Evolutionary conservation across 2,113 vertebrate species (phyloP).

Genomic region (Entelurus aequoreus): DNA sequence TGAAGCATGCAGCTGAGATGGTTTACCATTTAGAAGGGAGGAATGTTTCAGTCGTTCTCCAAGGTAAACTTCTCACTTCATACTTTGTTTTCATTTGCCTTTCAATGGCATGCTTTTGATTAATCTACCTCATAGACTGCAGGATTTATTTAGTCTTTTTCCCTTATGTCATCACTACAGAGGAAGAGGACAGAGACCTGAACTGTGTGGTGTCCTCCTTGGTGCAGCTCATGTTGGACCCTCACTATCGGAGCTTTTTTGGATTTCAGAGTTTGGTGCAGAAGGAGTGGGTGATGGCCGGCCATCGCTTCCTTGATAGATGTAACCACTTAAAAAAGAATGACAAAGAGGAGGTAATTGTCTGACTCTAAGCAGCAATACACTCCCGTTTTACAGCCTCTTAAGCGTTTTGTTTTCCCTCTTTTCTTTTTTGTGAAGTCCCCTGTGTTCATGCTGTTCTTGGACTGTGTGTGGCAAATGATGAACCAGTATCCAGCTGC

Average conservation of each 20-base stretch:
- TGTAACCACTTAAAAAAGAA: conserved; percentile 95
- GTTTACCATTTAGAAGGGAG: conserved; percentile 85
- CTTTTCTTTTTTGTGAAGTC: conserved; percentile 66
- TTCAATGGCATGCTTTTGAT: not conserved
- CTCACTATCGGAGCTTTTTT: conserved; percentile 84
- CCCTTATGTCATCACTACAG: conserved; percentile 55
- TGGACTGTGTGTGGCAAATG: conserved; percentile 96
- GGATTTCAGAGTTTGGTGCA: conserved; percentile 96
- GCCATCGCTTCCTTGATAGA: conserved; percentile 90
- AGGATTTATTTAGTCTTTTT: not conserved
- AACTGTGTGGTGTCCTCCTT: conserved; percentile 87
- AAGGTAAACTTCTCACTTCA: conserved; percentile 72
- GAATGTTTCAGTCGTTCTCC: conserved; percentile 83
- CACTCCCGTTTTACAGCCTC: not conserved
- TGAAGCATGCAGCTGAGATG: conserved; percentile 87
- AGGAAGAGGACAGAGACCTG: conserved; percentile 92
- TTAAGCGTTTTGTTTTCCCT: not conserved
- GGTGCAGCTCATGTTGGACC: conserved; percentile 93
- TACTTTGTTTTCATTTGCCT: not conserved
- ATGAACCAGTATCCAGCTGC: conserved; percentile 90
- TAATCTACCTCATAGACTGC: not conserved
- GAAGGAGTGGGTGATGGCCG: conserved; percentile 98
- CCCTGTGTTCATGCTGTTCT: conserved; percentile 89
- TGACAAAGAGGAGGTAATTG: conserved; percentile 84
- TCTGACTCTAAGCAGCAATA: not conserved